phyloP scores from a whole-genome alignment of 2,113 vertebrate genomes.

The Entelurus aequoreus region DNA sequence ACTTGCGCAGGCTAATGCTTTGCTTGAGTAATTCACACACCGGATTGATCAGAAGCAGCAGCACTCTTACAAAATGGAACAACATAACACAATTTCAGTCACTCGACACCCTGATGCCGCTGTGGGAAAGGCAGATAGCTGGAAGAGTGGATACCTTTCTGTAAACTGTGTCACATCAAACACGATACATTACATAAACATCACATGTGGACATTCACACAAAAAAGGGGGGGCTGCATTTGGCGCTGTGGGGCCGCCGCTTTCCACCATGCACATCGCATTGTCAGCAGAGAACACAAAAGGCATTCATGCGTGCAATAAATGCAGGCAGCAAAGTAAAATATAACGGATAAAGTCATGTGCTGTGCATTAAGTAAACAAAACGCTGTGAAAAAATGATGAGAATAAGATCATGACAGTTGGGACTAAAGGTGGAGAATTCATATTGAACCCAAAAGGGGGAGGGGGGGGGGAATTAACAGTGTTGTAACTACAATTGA shows the following conservation, averaged over 20 bases:
- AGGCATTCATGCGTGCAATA: constrained; percentile 59
- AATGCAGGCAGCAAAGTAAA: constrained; percentile 42
- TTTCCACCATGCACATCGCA: constrained; percentile 58
- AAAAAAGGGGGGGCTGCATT: constrained; percentile 55
- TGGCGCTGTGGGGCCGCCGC: constrained; percentile 25
- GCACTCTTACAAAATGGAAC: constrained; percentile 21
- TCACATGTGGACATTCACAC: constrained; percentile 54
- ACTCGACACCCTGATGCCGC: background rate
- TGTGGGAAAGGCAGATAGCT: constrained; percentile 14
- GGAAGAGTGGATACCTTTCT: constrained; percentile 28
- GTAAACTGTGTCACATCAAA: constrained; percentile 46
- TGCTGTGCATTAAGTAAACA: constrained; percentile 28
- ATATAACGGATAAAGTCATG: constrained; percentile 18
- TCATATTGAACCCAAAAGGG: constrained; percentile 44
- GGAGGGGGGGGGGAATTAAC: constrained; percentile 9
- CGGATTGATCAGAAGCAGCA: constrained; percentile 41
- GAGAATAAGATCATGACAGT: constrained; percentile 34
- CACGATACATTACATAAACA: constrained; percentile 49
- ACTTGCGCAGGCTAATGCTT: constrained; percentile 17
- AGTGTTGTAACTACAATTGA: constrained; percentile 65
- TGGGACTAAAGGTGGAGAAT: constrained; percentile 37
- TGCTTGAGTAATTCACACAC: constrained; percentile 44
- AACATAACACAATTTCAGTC: too few species aligned
- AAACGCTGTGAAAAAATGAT: constrained; percentile 23
- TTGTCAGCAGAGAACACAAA: constrained; percentile 35